A percentile compares a stretch with the other conserved stretches of the same genome.
Conservation (phyloP, 1,140 invertebrate species). For the Homalodisca vitripennis region DNA sequence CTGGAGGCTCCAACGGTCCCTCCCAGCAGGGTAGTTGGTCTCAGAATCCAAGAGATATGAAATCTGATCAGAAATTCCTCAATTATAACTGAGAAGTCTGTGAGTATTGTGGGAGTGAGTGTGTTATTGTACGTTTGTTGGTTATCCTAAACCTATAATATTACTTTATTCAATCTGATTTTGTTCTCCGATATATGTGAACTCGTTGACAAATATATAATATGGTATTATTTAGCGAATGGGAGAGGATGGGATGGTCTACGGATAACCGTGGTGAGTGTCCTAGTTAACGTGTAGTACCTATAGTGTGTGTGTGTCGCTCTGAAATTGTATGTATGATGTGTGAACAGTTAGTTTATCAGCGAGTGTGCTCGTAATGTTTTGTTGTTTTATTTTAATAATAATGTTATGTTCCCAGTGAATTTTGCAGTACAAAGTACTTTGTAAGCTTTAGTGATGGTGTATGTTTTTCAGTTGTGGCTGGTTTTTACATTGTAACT, state of each 20-base stretch:
- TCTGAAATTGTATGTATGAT: conserved; percentile 20
- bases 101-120: not conserved
- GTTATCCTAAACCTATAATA: too few species aligned
- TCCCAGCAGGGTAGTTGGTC: conserved; percentile 54
- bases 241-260: too few species aligned
- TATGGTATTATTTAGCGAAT: too few species aligned
- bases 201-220: too few species aligned
- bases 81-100: conserved; percentile 14
- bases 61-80: conserved; percentile 17
- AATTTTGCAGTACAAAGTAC: not conserved
- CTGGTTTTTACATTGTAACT: conserved; percentile 1
- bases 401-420: not conserved
- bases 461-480: not conserved
- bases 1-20: conserved; percentile 50
- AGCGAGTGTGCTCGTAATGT: not conserved
- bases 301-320: not conserved
- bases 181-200: too few species aligned
- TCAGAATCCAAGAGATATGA: conserved; percentile 39
- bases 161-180: too few species aligned
- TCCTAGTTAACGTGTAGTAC: not conserved
- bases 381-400: not conserved
- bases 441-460: not conserved
- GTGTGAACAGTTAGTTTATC: not conserved
- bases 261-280: too few species aligned
- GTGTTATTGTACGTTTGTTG: not conserved